Conservation (phyloP, 1,140 invertebrate genomes). For the Halotydeus destructor region DNA sequence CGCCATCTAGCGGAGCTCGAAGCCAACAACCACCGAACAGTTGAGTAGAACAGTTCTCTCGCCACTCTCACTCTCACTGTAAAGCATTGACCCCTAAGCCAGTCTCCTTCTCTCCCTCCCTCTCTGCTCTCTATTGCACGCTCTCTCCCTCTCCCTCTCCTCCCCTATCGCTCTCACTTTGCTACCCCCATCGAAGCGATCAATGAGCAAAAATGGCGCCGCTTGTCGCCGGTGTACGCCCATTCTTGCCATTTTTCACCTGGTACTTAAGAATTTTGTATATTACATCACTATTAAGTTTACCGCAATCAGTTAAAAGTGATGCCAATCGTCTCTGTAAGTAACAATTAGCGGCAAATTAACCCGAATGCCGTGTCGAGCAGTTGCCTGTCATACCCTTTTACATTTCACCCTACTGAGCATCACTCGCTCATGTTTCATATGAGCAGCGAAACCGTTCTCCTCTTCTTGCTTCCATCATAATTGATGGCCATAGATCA, state of each 20-base stretch:
- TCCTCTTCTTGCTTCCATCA: too few species aligned
- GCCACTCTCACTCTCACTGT: too few species aligned
- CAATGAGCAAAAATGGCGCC: conserved; percentile 3
- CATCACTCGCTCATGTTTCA: too few species aligned
- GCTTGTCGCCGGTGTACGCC: conserved; percentile 6
- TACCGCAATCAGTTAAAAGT: background rate
- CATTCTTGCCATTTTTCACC: background rate
- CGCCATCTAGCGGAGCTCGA: too few species aligned
- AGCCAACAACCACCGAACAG: too few species aligned
- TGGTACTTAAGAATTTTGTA: conserved; percentile 3
- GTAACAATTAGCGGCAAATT: background rate
- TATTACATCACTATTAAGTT: background rate
- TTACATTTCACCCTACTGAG: background rate
- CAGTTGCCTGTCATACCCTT: background rate
- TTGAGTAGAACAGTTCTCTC: too few species aligned
- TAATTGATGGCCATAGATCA: background rate
- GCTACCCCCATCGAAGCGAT: background rate
- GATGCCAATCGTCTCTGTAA: background rate
- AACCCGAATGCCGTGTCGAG: background rate
- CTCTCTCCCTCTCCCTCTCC: background rate
- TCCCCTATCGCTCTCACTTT: background rate
- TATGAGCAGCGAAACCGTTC: too few species aligned
- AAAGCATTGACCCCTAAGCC: too few species aligned
- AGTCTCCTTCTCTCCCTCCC: too few species aligned
- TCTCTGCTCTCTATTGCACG: too few species aligned